phyloP scores from a whole-genome alignment of 2,113 vertebrate species.

The Jacana jacana region DNA sequence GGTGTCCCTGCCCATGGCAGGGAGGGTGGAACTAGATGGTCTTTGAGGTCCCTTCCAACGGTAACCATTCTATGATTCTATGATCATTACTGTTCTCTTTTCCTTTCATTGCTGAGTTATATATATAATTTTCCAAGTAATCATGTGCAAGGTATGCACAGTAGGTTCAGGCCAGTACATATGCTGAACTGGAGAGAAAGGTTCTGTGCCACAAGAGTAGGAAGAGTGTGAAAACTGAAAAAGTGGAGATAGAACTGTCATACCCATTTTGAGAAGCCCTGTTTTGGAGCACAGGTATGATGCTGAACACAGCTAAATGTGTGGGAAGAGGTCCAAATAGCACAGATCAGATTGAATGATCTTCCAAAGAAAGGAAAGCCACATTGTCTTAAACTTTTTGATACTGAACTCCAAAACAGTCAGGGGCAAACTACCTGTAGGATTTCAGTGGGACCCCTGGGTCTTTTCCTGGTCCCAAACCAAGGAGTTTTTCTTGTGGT shows the following conservation, averaged over 20 bases:
- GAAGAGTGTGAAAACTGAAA: not conserved
- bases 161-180: not conserved
- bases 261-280: not conserved
- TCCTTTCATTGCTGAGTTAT: not conserved
- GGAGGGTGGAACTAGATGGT: too few species aligned
- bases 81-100: not conserved
- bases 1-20: too few species aligned
- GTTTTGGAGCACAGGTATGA: not conserved
- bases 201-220: not conserved
- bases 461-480: not conserved
- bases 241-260: not conserved
- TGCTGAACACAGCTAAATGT: not conserved
- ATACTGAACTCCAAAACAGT: not conserved
- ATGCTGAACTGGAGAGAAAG: not conserved
- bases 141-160: not conserved
- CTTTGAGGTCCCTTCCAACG: too few species aligned
- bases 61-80: too few species aligned
- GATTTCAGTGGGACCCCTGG: not conserved
- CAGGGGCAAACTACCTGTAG: not conserved
- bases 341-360: not conserved
- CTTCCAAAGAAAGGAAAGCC: not conserved
- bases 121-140: not conserved
- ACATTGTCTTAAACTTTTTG: not conserved
- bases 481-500: not conserved
- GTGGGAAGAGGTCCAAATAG: not conserved